These are phyloP conservation scores for Apodemia hepburni DNA, from an alignment of 2,888 invertebrate species.

Conservation along the genomic window DNA sequence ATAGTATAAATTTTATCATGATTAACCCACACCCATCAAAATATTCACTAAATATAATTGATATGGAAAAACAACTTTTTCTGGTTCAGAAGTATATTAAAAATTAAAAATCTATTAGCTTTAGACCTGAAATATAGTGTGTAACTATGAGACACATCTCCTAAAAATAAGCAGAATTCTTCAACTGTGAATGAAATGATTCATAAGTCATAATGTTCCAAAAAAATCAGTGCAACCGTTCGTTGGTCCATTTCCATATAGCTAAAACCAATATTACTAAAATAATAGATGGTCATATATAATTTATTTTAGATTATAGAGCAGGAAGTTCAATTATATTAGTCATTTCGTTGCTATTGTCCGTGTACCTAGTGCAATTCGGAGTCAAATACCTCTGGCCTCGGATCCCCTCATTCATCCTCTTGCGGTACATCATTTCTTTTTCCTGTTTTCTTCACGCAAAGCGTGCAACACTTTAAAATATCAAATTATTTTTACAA, in stretches of 20 bases:
- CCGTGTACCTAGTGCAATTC: constrained; percentile 43
- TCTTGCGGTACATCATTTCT: constrained; percentile 43
- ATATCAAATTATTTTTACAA: constrained; percentile 73
- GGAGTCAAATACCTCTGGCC: constrained; percentile 42
- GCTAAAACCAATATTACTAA: constrained; percentile 41
- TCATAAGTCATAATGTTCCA: constrained; percentile 3
- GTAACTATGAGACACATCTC: neutral
- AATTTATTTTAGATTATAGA: constrained; percentile 64
- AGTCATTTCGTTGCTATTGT: constrained; percentile 57
- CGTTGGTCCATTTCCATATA: neutral
- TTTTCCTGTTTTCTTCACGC: constrained; percentile 46
- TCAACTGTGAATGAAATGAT: neutral
- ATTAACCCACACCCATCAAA: too few relatives aligned
- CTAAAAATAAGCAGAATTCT: neutral
- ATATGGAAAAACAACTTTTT: too few relatives aligned
- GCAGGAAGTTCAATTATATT: constrained; percentile 56
- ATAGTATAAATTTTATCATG: too few relatives aligned
- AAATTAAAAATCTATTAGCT: too few relatives aligned
- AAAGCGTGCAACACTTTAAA: constrained; percentile 55
- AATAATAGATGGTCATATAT: constrained; percentile 52
- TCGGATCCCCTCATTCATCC: constrained; percentile 36
- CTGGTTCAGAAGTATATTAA: too few relatives aligned
- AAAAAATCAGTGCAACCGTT: constrained; percentile 21
- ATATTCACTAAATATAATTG: too few relatives aligned
- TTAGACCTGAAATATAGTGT: too few relatives aligned